A percentile compares a stretch with the other conserved stretches of the same genome.
phyloP scores from a whole-genome alignment of 2,888 invertebrate species.

The Dryococelus australis region DNA sequence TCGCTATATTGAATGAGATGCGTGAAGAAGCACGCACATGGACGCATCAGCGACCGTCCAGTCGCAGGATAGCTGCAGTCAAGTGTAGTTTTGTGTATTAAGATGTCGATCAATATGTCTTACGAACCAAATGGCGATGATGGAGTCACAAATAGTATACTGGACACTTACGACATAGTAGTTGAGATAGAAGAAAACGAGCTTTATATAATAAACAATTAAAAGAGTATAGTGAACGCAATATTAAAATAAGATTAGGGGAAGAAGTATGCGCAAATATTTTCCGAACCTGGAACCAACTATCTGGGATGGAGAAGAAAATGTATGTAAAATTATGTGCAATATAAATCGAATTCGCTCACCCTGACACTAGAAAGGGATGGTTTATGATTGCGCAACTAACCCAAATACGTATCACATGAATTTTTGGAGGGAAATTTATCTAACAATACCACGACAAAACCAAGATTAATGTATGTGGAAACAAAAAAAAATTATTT shows the following conservation, averaged over 20 bases:
- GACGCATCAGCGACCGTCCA: too few relatives aligned
- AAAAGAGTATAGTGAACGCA: conserved; percentile 18
- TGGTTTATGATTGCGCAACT: too few relatives aligned
- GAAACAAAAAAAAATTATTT: not conserved
- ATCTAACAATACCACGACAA: too few relatives aligned
- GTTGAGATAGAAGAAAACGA: conserved; percentile 5
- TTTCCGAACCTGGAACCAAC: conserved; percentile 3
- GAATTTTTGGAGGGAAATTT: too few relatives aligned
- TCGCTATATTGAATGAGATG: too few relatives aligned
- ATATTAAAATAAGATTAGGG: not conserved
- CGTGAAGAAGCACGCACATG: too few relatives aligned
- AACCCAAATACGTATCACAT: too few relatives aligned
- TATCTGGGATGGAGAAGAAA: not conserved
- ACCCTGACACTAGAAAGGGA: too few relatives aligned
- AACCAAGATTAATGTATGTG: not conserved
- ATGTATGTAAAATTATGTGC: not conserved
- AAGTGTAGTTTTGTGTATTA: too few relatives aligned
- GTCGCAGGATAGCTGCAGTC: too few relatives aligned
- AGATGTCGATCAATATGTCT: too few relatives aligned
- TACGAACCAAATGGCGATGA: too few relatives aligned
- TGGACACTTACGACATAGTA: not conserved
- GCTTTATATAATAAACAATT: not conserved
- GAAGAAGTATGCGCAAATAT: conserved; percentile 21
- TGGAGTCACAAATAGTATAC: not conserved
- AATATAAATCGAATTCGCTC: not conserved